These are phyloP conservation scores for Pristis pectinata DNA, from an alignment of 2,797 vertebrate species.

Conservation along the genomic window DNA sequence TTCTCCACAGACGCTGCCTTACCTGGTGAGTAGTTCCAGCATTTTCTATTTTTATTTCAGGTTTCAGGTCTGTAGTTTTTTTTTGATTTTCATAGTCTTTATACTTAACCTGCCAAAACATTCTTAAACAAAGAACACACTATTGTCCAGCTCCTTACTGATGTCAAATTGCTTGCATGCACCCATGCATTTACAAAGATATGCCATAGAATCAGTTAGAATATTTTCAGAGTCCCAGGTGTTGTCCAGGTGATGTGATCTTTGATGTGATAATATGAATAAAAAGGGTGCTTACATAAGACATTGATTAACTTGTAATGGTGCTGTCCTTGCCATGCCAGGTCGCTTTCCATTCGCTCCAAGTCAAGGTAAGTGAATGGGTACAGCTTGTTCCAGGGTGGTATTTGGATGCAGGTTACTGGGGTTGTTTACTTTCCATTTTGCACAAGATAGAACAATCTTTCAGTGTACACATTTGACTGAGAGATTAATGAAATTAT, in stretches of 20 bases:
- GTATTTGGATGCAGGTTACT: background rate
- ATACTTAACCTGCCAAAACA: background rate
- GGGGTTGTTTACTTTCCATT: background rate
- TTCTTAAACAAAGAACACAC: background rate
- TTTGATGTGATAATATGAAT: background rate
- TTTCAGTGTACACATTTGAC: background rate
- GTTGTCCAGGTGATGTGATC: background rate
- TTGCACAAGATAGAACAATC: background rate
- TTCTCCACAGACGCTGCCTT: no score
- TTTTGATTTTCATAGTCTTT: background rate
- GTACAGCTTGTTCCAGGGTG: background rate
- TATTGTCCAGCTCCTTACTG: background rate
- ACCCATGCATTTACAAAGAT: no score
- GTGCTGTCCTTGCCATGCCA: background rate
- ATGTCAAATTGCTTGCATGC: background rate
- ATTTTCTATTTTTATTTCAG: no score
- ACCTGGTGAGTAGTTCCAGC: no score
- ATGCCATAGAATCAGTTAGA: background rate
- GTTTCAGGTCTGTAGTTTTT: no score
- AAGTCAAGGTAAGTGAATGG: background rate
- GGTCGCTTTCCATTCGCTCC: background rate
- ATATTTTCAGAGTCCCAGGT: background rate
- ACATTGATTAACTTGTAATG: background rate
- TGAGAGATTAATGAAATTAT: background rate
- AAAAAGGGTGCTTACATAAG: background rate